Evolutionary conservation across 2,797 vertebrate genomes (phyloP).

Genomic region (Dendrocincla tyrannina): DNA sequence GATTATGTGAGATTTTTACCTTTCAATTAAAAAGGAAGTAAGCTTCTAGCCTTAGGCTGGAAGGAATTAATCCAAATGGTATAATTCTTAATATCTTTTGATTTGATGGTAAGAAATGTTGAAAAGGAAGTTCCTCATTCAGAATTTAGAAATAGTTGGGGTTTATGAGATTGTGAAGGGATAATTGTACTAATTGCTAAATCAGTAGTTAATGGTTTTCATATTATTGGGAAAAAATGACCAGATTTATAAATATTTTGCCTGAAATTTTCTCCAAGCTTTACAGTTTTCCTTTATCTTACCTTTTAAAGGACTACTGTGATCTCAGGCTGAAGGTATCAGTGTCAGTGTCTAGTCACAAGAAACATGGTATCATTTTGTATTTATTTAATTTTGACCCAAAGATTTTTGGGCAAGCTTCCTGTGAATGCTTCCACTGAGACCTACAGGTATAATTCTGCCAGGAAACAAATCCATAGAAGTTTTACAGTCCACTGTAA

Average conservation of each 20-base stretch:
- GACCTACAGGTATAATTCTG: not conserved
- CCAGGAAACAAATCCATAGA: not conserved
- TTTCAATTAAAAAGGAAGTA: constrained; percentile 8
- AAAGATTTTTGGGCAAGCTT: not conserved
- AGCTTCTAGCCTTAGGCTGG: not conserved
- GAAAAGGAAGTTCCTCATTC: not conserved
- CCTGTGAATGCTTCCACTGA: not conserved
- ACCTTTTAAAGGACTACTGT: not conserved
- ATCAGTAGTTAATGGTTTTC: not conserved
- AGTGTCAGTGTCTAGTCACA: not conserved
- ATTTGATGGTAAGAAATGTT: not conserved
- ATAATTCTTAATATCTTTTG: not conserved
- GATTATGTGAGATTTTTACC: constrained; percentile 24
- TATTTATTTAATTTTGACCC: not conserved
- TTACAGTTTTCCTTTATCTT: not conserved
- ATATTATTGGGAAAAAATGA: not conserved
- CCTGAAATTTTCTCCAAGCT: not conserved
- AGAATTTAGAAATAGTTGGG: not conserved
- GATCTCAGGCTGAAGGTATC: not conserved
- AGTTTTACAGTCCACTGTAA: not conserved
- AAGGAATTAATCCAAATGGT: not conserved
- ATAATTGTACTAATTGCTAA: not conserved
- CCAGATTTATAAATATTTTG: not conserved
- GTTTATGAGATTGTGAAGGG: not conserved
- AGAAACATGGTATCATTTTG: not conserved